Conservation (phyloP, 2,888 invertebrate species). For the Cerceris rybyensis region DNA sequence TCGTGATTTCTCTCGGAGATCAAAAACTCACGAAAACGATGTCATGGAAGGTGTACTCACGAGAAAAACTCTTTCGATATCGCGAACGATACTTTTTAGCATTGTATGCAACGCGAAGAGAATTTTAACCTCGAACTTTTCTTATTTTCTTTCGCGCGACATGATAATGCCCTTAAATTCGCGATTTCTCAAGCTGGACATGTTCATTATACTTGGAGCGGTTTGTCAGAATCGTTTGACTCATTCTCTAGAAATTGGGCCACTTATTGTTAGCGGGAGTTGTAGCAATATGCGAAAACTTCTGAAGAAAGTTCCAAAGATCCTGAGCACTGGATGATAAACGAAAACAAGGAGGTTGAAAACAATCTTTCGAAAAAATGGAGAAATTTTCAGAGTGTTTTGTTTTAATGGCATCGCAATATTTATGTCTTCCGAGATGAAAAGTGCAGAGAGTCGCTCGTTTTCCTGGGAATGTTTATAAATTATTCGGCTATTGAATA, state of each 20-base stretch:
- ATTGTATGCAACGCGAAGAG: slow-evolving; percentile 38
- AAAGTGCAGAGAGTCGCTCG: no score
- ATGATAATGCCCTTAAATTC: slow-evolving; percentile 81
- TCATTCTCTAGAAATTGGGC: slow-evolving; percentile 45
- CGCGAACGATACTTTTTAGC: neutral
- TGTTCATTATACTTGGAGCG: slow-evolving; percentile 49
- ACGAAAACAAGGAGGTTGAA: neutral
- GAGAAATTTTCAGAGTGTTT: neutral
- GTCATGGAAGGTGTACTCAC: slow-evolving; percentile 55
- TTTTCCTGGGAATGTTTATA: no score
- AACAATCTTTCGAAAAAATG: neutral
- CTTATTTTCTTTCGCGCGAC: slow-evolving; percentile 75
- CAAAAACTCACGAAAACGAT: slow-evolving; percentile 23
- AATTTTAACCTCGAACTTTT: slow-evolving; percentile 72
- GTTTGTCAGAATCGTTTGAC: slow-evolving; percentile 41
- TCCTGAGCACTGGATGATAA: no score
- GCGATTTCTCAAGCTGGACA: slow-evolving; percentile 53
- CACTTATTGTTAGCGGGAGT: slow-evolving; percentile 6
- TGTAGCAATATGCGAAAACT: neutral
- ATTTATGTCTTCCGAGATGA: no score
- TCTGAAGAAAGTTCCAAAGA: neutral
- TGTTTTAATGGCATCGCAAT: no score
- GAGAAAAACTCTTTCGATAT: slow-evolving; percentile 30
- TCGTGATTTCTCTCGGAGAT: slow-evolving; percentile 16
- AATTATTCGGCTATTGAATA: neutral